Evolutionary conservation across 2,113 vertebrate species (phyloP).

Genomic region (Hippocampus guttulatus): DNA sequence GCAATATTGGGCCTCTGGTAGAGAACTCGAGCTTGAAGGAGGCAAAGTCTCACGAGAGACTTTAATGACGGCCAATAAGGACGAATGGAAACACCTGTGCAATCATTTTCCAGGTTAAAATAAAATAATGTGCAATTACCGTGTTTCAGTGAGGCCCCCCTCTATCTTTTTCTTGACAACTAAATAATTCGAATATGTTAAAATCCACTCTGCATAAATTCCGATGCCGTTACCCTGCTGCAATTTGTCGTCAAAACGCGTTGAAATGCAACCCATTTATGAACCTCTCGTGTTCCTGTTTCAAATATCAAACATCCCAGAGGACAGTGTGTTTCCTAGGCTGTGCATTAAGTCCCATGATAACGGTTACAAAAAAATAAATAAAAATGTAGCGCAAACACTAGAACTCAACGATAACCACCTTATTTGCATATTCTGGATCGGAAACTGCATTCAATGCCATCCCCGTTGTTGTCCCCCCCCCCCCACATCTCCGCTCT

Average conservation of each 20-base stretch:
- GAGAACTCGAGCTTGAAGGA: too few relatives aligned
- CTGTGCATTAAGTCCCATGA: slow-evolving; percentile 50
- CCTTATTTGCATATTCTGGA: slow-evolving; percentile 62
- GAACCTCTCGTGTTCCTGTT: slow-evolving; percentile 33
- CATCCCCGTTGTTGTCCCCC: slow-evolving; percentile 39
- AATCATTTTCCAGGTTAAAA: neutral
- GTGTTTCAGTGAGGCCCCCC: neutral
- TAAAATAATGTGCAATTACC: neutral
- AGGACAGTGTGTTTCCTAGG: slow-evolving; percentile 60
- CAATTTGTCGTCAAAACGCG: slow-evolving; percentile 16
- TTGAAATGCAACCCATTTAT: slow-evolving; percentile 25
- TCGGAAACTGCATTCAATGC: slow-evolving; percentile 48
- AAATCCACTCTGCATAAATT: slow-evolving; percentile 7
- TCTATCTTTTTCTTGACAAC: neutral
- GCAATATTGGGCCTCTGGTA: too few relatives aligned
- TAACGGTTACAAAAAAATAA: slow-evolving; percentile 10
- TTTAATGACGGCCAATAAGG: too few relatives aligned
- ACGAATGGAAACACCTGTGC: neutral
- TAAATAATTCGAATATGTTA: neutral
- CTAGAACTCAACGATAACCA: slow-evolving; percentile 49
- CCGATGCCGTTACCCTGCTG: slow-evolving; percentile 23
- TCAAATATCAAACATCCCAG: slow-evolving; percentile 52
- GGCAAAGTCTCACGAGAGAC: too few relatives aligned
- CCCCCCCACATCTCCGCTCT: slow-evolving; percentile 37
- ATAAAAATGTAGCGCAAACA: slow-evolving; percentile 59